Evolutionary conservation across 2,888 invertebrate species (phyloP).

Genomic region (Drosophila nigritarsus): DNA sequence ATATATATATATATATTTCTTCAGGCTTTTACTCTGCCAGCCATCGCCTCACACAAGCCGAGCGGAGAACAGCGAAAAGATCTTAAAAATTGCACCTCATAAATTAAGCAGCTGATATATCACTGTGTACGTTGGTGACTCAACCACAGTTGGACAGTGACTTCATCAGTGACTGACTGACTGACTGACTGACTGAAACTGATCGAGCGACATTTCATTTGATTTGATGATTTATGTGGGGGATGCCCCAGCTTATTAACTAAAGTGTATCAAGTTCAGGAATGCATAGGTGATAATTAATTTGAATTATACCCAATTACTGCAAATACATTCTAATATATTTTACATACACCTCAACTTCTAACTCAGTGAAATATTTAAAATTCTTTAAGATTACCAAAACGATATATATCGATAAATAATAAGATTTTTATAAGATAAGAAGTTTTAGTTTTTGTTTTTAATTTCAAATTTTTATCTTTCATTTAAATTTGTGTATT

Average conservation of each 20-base stretch:
- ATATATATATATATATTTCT: slow-evolving; percentile 10
- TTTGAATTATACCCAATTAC: not conserved
- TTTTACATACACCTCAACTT: not conserved
- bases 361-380: not conserved
- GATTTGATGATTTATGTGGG: slow-evolving; percentile 1
- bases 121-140: slow-evolving; percentile 16
- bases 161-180: not conserved
- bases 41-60: slow-evolving; percentile 10
- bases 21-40: slow-evolving; percentile 55
- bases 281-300: not conserved
- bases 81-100: slow-evolving; percentile 76
- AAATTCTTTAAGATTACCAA: not conserved
- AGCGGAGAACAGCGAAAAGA: slow-evolving; percentile 25
- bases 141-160: slow-evolving; percentile 5
- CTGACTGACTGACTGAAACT: not conserved
- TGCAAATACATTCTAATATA: not conserved
- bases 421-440: too few relatives aligned
- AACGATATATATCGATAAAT: not conserved
- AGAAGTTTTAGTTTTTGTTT: not conserved
- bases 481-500: not conserved
- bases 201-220: not conserved
- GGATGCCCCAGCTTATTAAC: slow-evolving; percentile 6
- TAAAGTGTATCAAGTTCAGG: not conserved
- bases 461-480: not conserved
- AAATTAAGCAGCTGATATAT: slow-evolving; percentile 62